Percentiles rank a stretch among this genome's conserved stretches.
Evolutionary conservation across 1,140 invertebrate species (phyloP).

Genomic region (Schlechtendalia chinensis): DNA sequence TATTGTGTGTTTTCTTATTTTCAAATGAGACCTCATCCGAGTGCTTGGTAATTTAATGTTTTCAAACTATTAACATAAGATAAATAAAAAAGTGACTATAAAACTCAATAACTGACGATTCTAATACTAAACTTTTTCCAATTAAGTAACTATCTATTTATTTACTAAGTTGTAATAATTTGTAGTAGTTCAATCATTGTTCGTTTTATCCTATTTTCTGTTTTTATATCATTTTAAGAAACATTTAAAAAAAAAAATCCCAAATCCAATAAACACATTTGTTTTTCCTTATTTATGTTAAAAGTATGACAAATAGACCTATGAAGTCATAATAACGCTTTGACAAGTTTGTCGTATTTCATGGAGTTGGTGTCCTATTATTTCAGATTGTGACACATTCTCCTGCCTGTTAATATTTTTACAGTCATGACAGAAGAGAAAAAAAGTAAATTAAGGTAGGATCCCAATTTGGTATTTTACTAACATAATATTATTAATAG

Average conservation of each 20-base stretch:
- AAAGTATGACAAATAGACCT: background rate
- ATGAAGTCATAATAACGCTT: conserved; percentile 3
- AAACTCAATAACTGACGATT: background rate
- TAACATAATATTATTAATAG: conserved; percentile 41
- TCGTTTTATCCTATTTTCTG: background rate
- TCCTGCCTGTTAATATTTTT: conserved; percentile 48
- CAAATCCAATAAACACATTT: background rate
- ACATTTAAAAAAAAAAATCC: background rate
- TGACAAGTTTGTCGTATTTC: conserved; percentile 43
- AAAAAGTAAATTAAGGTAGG: conserved; percentile 50
- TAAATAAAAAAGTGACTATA: background rate
- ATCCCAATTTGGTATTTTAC: conserved; percentile 45
- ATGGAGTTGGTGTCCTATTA: conserved; percentile 49
- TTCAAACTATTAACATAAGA: background rate
- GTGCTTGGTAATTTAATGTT: background rate
- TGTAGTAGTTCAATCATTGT: background rate
- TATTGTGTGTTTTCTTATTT: conserved; percentile 5
- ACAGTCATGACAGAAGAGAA: conserved; percentile 49
- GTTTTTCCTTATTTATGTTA: conserved; percentile 1
- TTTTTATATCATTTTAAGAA: background rate
- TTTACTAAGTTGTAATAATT: background rate
- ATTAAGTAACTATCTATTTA: background rate
- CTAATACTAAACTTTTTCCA: background rate
- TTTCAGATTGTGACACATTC: conserved; percentile 50
- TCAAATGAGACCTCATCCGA: background rate